phyloP scores from a whole-genome alignment of 2,888 invertebrate species.

The Drosophila subsilvestris region DNA sequence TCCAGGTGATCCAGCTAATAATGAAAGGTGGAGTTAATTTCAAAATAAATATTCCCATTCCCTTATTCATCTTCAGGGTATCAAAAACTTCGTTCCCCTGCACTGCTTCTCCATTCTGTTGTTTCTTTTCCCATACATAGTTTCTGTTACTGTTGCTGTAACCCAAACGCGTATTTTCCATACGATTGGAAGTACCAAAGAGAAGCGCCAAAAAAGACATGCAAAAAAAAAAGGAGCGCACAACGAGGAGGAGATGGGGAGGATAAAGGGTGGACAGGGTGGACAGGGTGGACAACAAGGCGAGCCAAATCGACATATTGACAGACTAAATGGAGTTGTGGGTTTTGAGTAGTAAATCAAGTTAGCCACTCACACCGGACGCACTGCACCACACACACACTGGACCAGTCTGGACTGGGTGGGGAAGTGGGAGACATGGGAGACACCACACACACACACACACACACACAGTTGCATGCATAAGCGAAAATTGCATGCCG shows the following conservation, averaged over 20 bases:
- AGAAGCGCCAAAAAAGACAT: conserved; percentile 29
- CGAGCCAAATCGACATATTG: conserved; percentile 77
- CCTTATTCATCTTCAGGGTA: no score
- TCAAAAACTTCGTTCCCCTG: no score
- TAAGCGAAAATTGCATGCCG: conserved; percentile 69
- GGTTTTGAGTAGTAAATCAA: conserved; percentile 80
- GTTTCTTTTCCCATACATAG: conserved; percentile 23
- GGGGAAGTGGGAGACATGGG: not conserved
- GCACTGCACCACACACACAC: conserved; percentile 23
- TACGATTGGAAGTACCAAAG: conserved; percentile 32
- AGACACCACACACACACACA: conserved; percentile 26
- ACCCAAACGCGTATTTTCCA: conserved; percentile 76
- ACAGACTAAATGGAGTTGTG: conserved; percentile 80
- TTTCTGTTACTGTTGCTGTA: conserved; percentile 41
- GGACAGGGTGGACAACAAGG: conserved; percentile 42
- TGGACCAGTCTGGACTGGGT: not conserved
- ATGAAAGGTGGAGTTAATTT: no score
- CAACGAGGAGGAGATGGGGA: conserved; percentile 6
- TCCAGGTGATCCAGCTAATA: no score
- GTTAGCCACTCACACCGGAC: conserved; percentile 65
- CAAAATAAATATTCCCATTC: no score
- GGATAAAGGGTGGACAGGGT: no score
- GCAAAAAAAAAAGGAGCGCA: conserved; percentile 25
- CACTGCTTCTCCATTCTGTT: conserved; percentile 4
- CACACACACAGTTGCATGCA: conserved; percentile 53